Evolutionary conservation across 2,797 vertebrate genomes (phyloP), one percentile per base, ranked within the genome.

Genomic region (Calcarius lapponicus): DNA sequence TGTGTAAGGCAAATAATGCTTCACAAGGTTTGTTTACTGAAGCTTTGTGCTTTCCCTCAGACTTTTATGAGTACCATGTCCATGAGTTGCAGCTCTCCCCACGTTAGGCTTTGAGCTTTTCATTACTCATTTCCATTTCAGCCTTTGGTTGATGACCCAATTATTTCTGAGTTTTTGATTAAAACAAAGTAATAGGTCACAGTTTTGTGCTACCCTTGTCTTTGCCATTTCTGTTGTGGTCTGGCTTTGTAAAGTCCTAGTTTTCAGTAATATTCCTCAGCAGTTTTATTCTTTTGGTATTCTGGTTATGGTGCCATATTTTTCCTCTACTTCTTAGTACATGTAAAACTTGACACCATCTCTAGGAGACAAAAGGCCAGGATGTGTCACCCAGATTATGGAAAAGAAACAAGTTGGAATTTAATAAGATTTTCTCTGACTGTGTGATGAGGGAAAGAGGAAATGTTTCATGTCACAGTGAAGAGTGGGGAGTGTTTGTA

Each of bases 121-220:
- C 70, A 7, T 70, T 91, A 36, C 56, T 88, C 9, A 4, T 88
- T 76, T 29, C 57, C 45, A 47, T 80, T 92, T 62, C 86, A 78
- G 76, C 80, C 80, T 96, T 88, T 80, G 47, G 76, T 87, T 86
- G 64, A 58, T 87, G 62, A 73, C 66, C 84, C 66, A 86, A 50
- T 93, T 87, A 79, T 79, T 94, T 95, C 43, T 2, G 1, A 47
- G 28, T 40, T 90, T 93, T 92, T 90, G 40, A 65, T 91, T 92
- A 81, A 71, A 91, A 40, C 48, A 34, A 81, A 82, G 57, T 38
- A 61, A 43, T 50, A 60, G 82, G 58, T 82, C 72, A 65, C 25
- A 22, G 45, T 87, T 88, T 58, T 5, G 3, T 78, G 40, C 57
- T 79, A 57, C 18, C 25, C 51, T 43, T 70, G 21, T 73, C 36